Evolutionary conservation across 2,113 vertebrate species (phyloP), one percentile per base, ranked within the genome.

Genomic region (Dendropsophus ebraccatus): DNA sequence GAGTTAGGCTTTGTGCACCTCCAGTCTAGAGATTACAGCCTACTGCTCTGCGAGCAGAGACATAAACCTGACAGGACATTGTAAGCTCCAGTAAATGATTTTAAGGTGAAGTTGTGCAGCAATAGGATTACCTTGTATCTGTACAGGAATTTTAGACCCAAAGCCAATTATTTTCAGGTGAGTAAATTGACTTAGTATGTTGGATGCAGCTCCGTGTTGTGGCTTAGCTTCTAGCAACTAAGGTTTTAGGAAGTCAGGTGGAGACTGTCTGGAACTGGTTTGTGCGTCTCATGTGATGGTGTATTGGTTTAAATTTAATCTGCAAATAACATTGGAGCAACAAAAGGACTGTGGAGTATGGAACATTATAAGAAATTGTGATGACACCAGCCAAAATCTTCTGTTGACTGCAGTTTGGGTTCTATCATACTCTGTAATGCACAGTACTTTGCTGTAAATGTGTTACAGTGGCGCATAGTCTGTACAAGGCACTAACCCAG

Each of bases 151-250:
- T 65, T 56, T 30, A 50, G 49, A 56, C 9, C 11, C 3, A 52
- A 72, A 83, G 30, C 12, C 65, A 54, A 49, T 83, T 83, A 52
- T 52, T 70, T 50, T 82, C 21, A n/a, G 30, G 25, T 1, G 12
- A 52, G 45, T 25, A 81, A 82, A 82, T 67, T 82, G 80, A 69
- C 62, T 82, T 45, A 50, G 80, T 30, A 25, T 47, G 5, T 12
- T 23, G 35, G 37, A 45, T 73, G 5, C 10, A 4, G 69, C 69
- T 41, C 35, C 9, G 21, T 12, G 35, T 19, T 32, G 65, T 5
- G 58, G 14, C 16, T 35, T 35, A 32, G 2, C 19, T 17, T 69
- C 28, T 9, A 9, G 30, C 30, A 69, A 69, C 35, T 69, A 69
- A 4, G 10, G 25, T 28, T 62, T 62, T 62, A 11, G 25, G 25